Base-by-base conservation (phyloP, 2,113 vertebrate species). In the Chlamydotis undulata region DNA sequence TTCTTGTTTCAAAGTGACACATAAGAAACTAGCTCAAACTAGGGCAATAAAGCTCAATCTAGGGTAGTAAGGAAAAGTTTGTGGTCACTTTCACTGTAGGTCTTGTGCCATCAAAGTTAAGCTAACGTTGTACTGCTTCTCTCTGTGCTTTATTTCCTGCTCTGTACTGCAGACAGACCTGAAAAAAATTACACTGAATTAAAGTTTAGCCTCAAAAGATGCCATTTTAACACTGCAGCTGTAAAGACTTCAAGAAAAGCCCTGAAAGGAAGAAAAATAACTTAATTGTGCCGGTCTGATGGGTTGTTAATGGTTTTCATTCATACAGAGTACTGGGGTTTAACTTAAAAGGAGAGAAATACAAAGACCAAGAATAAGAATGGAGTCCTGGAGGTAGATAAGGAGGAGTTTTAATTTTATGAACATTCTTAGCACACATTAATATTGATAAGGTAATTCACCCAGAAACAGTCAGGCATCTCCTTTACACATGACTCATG, bases 181-280 rank as follows among this genome's bases (percentile, higher is more conserved):
- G 26, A 93, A 29, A 29, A 26, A 87, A 95, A 86, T 80, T n/a
- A 53, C 31, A 43, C 12, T 67, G 35, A 83, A 90, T 64, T 16
- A 19, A 87, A 90, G 10, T 47, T 73, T 9, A 10, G 15, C 45
- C 59, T 80, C 57, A 49, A 41, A 94, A 83, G 26, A 69, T 12
- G 25, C 8, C 23, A 73, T 83, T 90, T 76, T 65, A 93, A 53
- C 19, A 73, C 8, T 60, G 19, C 16, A 33, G 7, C 73, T 90
- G 26, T 83, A 71, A 90, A 88, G 56, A 79, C 10, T 76, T 74
- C 39, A 71, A 29, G 16, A 78, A 71, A 24, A 91, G 4, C 12
- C 35, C 43, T 63, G 56, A 90, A 91, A 79, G 39, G 61, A 93
- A 85, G 43, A 94, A 14, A 91, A 94, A 83, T 57, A 88, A 57